These are phyloP conservation scores for Pteronotus mesoamericanus DNA, from an alignment of 2,797 vertebrate genomes.

Conservation along the genomic window DNA sequence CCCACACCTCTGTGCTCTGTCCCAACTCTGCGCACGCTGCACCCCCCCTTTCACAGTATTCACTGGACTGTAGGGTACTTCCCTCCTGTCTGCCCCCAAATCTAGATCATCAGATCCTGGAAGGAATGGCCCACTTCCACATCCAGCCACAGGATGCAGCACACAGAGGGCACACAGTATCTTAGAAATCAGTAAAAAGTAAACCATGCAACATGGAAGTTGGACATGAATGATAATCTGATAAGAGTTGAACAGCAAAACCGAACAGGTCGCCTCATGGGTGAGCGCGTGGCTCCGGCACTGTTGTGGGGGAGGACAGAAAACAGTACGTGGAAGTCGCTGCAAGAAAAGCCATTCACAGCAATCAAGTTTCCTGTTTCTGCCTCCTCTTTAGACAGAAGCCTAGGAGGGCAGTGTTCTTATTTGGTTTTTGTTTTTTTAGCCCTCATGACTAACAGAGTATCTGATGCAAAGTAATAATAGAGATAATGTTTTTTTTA, in stretches of 20 bases:
- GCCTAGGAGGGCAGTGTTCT: neutral
- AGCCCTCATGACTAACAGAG: neutral
- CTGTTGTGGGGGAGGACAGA: neutral
- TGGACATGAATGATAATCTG: neutral
- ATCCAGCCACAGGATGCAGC: neutral
- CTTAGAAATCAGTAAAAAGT: neutral
- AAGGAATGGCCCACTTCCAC: neutral
- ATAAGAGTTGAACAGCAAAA: neutral
- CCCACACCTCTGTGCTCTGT: neutral
- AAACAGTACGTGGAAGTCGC: neutral
- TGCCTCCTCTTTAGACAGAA: neutral
- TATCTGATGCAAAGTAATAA: neutral
- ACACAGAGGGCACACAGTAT: neutral
- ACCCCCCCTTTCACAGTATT: neutral
- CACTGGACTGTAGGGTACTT: neutral
- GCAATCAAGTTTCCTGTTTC: neutral
- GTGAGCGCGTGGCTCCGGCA: accelerated
- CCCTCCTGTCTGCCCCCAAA: neutral
- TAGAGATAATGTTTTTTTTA: neutral
- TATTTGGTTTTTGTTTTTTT: neutral
- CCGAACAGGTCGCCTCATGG: neutral
- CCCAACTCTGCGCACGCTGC: too few species aligned
- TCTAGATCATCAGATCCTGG: neutral
- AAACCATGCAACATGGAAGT: neutral
- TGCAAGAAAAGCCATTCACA: neutral